phyloP scores from a whole-genome alignment of 2,888 invertebrate species.

The Nectonema munidae region DNA sequence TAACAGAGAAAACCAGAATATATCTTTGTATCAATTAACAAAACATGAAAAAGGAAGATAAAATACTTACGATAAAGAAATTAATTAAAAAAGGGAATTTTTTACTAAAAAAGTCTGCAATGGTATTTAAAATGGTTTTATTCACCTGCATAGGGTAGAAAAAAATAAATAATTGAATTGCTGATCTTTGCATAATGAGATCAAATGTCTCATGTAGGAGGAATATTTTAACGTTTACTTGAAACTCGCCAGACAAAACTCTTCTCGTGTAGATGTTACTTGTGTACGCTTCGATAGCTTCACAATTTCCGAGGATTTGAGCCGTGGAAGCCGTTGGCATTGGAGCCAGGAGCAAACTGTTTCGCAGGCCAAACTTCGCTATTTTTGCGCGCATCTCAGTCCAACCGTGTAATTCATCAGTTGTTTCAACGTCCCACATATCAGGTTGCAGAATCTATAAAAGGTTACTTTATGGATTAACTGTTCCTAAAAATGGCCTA shows the following conservation, averaged over 20 bases:
- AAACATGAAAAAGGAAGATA: conserved; percentile 9
- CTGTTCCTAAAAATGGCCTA: background rate
- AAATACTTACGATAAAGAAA: too few relatives aligned
- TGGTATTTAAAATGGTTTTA: too few relatives aligned
- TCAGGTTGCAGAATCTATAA: conserved; percentile 59
- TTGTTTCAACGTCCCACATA: conserved; percentile 48
- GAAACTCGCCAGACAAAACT: conserved; percentile 72
- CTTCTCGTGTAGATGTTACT: conserved; percentile 74
- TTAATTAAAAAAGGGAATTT: too few relatives aligned
- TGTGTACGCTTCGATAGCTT: conserved; percentile 86
- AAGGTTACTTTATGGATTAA: background rate
- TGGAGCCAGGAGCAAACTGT: conserved; percentile 64
- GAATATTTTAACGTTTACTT: conserved; percentile 23
- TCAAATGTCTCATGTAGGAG: too few relatives aligned
- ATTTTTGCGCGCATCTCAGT: conserved; percentile 43
- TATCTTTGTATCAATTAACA: background rate
- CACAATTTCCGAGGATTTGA: conserved; percentile 92
- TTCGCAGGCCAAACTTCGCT: conserved; percentile 50
- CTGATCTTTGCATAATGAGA: too few relatives aligned
- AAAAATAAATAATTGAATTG: too few relatives aligned
- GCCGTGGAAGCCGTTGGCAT: conserved; percentile 98
- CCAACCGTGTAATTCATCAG: conserved; percentile 61
- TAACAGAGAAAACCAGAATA: conserved; percentile 24
- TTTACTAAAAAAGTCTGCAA: too few relatives aligned
- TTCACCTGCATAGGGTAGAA: too few relatives aligned